Evolutionary conservation across 2,113 vertebrate genomes (phyloP), one percentile per base, ranked within the genome.

Genomic region (Taurulus bubalis): DNA sequence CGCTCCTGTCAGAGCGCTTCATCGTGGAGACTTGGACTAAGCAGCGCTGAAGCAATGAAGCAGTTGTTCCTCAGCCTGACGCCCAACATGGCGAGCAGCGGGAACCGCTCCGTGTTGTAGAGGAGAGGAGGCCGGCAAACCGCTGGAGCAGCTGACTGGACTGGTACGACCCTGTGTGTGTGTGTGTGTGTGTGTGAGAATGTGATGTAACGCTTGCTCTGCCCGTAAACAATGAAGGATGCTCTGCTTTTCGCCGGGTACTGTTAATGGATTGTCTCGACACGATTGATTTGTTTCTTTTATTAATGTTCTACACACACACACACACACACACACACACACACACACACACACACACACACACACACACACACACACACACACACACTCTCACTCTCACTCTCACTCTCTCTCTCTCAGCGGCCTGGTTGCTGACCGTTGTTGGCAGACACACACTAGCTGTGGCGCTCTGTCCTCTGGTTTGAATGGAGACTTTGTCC

Each of bases 151-250:
- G 42, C 42, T 45, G 26, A 65, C 67, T 85, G 76, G 59, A 71
- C 63, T 15, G 83, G 89, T 88, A 90, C 86, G 65, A 49, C 26
- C 30, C 30, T 4, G 34, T 6, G 34, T 34, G 34, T 34, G 34
- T 6, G 34, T 34, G 34, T 34, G 34, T 6, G 34, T 34, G 34
- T 34, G 34, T 34, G 34, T 45, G 24, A 24, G 9, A 24, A 28
- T 30, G 72, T 3, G 4, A 36, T 62, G 8, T 49, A 14, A 72
- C 16, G 55, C 64, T 76, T 15, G 8, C 47, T 6, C 26, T 59
- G 47, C 40, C 6, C 24, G 40, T 1, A 67, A 26, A 70, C 77
- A 79, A 80, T 90, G 89, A 92, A 92, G 88, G 87, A 88, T 67
- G 56, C 22, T 66, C 22, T 63, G 34, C 26, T 70, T 59, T 68